Evolutionary conservation across 2,113 vertebrate genomes (phyloP), one percentile per base, ranked within the genome.

Genomic region (Trematocara macrostoma): DNA sequence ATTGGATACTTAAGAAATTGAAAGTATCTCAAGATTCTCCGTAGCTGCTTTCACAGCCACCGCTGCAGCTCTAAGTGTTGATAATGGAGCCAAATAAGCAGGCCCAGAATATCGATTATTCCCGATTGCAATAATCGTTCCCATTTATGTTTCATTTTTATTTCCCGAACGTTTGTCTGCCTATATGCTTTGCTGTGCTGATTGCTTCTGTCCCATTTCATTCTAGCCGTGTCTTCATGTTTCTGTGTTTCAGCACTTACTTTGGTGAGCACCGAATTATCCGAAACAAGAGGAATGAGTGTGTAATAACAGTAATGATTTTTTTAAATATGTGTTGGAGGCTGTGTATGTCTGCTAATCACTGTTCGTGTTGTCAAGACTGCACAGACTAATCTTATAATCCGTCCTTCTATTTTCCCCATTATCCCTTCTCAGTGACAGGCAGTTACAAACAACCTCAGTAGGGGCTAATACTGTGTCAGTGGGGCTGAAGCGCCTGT

Each of bases 361-460:
- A 86, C 67, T 40, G 64, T 47, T 57, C 69, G 79, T 69, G 85
- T 87, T 90, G 88, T 93, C 81, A 82, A 55, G 8, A 61, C 84
- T 49, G 51, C 55, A 6, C 52, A 11, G 79, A 8, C 81, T 94
- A 90, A 95, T 92, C 88, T 91, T 82, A 56, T 89, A 93, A 94
- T 93, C 89, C 81, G 3, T 88, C 79, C 88, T 56, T 85, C 61
- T 92, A 88, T 90, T 90, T 87, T 55, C 34, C 87, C 93, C 83
- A 89, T 94, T 90, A 92, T 92, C 86, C 81, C 87, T 26, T 81
- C 91, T 94, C 87, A 31, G 87, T 91, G 91, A 88, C 91, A 90
- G 90, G 80, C 87, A 76, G 86, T 87, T 87, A 90, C 86, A 94
- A 93, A 91, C 88, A 90, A 81, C 89, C 88, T 84, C 89, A 90